Evolutionary conservation across 2,113 vertebrate genomes (phyloP), one percentile per base, ranked within the genome.

Genomic region (Sphaerodactylus townsendi): DNA sequence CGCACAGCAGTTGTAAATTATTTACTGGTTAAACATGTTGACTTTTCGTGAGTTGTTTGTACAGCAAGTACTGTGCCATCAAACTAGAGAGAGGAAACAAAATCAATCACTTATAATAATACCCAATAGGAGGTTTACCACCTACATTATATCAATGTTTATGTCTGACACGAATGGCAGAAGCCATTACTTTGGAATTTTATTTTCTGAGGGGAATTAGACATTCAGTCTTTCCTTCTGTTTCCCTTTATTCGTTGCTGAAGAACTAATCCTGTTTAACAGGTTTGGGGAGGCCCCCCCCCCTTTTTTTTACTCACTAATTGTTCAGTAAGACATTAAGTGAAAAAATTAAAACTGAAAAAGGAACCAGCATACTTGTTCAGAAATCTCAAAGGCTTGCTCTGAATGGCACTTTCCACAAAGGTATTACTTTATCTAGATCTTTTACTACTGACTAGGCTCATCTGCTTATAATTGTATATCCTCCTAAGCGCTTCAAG

Each of bases 1-100:
- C 53, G 1, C 90, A 89, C 90, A 91, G 87, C 72, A 74, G 87
- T 86, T 91, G 89, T 94, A 94, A 94, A 94, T 95, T 94, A 94
- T 93, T 93, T 93, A 92, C 93, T 93, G 90, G 91, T 94, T 94
- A 94, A 95, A 88, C 90, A 93, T 94, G 93, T 94, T 94, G 93
- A 94, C 93, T 95, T 94, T 94, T 93, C 92, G 62, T 48, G 91
- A 89, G 88, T 89, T 95, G 94, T 95, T 94, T 94, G 91, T 94
- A 94, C 90, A 95, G 93, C 92, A 87, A 94, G 90, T 85, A 85
- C 85, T 39, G 77, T 75, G 1, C 86, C 90, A 87, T 88, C 91
- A 82, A 90, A 92, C 91, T 91, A 87, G 86, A 86, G 85, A 87
- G 83, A 88, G 89, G 88, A 83, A 89, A 84, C 76, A 90, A 84